Base-by-base conservation (phyloP, 2,113 vertebrate species). In the Trochalopteron elliotii region DNA sequence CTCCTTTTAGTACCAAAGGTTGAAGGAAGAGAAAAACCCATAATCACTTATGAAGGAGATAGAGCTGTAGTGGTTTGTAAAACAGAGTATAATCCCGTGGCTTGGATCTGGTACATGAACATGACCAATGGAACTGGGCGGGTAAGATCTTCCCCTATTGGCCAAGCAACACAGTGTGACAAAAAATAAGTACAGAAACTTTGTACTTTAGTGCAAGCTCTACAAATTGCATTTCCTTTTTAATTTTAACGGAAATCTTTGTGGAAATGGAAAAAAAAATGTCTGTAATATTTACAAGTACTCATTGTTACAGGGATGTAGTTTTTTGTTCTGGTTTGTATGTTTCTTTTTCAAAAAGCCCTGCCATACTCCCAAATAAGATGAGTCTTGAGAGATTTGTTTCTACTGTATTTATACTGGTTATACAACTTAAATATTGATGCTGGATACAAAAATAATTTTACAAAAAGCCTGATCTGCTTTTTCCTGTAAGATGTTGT, bases 71-170 rank as follows among this genome's bases (percentile, higher is more conserved):
- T 98, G 92, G 27, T 79, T 7, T 98, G 98, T 95, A 87, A 93
- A 69, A 96, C 77, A 81, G 50, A 7, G 2, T 87, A 96, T 78
- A 7, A 24, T 59, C 88, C 98, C n/a, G 28, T 64, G 50, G 13
- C 45, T 35, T 98, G 98, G 98, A 83, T 40, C 9, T 98, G 98
- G 98, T 97, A 97, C 70, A 76, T 20, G 57, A 67, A 97, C 68
- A 69, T 19, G 60, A 67, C 31, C 45, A 98, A 97, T 63, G 97
- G 91, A 87, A 98, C 92, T 50, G 60, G 93, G 33, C 70, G 83
- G 98, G 98, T 98, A 97, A 97, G 94, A 17, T 61, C 52, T 40
- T 20, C 5, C 27, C 90, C 82, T 61, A 70, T 86, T 93, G 12
- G 40, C 50, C 18, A 90, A 20, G 16, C 17, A 55, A 50, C 79